phyloP scores from a whole-genome alignment of 92 coral and sea anemone genomes.

The Scolanthus callimorphus region DNA sequence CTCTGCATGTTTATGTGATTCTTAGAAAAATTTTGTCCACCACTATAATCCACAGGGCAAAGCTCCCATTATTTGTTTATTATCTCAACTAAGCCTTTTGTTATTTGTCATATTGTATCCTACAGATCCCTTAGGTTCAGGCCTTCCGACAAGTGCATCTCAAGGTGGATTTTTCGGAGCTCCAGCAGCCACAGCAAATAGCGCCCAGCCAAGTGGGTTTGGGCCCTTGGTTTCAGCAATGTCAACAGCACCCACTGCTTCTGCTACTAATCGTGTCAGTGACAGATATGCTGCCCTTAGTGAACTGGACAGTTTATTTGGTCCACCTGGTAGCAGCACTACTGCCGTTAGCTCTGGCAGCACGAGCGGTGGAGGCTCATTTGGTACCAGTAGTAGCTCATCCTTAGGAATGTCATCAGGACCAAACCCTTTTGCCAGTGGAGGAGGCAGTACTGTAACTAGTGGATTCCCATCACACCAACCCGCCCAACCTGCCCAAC shows the following conservation, averaged over 20 bases:
- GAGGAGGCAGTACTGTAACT: constrained; percentile 17
- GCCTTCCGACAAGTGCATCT: background rate
- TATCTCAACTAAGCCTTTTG: no score
- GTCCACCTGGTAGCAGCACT: constrained; percentile 24
- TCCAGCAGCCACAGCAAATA: constrained; percentile 53
- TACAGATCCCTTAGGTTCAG: no score
- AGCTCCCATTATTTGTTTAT: no score
- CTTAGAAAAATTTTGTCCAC: no score
- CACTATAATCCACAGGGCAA: no score
- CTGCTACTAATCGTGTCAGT: constrained; percentile 12
- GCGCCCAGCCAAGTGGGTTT: constrained; percentile 63
- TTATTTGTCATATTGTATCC: no score
- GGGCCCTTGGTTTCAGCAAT: constrained; percentile 94
- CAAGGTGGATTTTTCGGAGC: constrained; percentile 3
- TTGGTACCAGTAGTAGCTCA: constrained; percentile 63
- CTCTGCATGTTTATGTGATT: no score
- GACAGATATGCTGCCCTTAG: constrained; percentile 96
- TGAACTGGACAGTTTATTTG: constrained; percentile 83
- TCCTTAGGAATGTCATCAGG: constrained; percentile 96
- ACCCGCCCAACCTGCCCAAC: constrained; percentile 49
- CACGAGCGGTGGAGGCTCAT: constrained; percentile 57
- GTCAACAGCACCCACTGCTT: constrained; percentile 29
- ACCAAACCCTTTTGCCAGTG: constrained; percentile 87
- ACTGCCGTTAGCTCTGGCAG: constrained; percentile 28
- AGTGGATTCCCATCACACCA: constrained; percentile 26